Evolutionary conservation across 2,888 invertebrate genomes (phyloP), one percentile per base, ranked within the genome.

Genomic region (Pyrochroa serraticornis): DNA sequence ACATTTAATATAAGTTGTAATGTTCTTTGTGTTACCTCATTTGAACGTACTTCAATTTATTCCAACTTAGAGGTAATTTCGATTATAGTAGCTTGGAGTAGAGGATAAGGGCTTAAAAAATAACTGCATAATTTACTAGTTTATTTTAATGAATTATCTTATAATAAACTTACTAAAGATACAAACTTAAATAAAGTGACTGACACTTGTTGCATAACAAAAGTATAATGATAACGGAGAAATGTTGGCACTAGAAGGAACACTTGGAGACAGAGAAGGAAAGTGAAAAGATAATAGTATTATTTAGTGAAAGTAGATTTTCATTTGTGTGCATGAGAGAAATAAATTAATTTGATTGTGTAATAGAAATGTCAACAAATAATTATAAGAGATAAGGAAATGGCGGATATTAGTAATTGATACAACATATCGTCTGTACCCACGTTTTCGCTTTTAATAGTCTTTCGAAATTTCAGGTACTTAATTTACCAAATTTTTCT

Each of bases 231-330:
- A 39, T 41, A 45, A 57, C 43, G 36, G 35, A 46, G 37, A 60
- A 58, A 46, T 60, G 52, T 61, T 63, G 66, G 64, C 67, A 66
- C 67, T 58, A 67, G 48, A 45, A 53, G 43, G 53, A 62, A 41
- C 41, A 43, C 34, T 38, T n/a, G 45, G 35, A 53, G 49, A 48
- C 47, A 58, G 55, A 58, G 63, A 63, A 58, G 62, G 49, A 56
- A 36, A 49, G 52, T 37, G 43, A 44, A 50, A 52, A 57, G 43
- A 41, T 35, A 42, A 50, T 39, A 47, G 31, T 41, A 36, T 22
- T 30, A 45, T 37, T 31, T 34, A 42, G 61, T 62, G 62, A 64
- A 64, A 64, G 61, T 62, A 46, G 47, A 54, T 47, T 54, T 34
- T 35, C 55, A 48, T 48, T 41, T 42, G 33, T 32, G 13, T 13